Evolutionary conservation across 2,888 invertebrate species (phyloP), one percentile per base, ranked within the genome.

Genomic region (Sinelater perroti): DNA sequence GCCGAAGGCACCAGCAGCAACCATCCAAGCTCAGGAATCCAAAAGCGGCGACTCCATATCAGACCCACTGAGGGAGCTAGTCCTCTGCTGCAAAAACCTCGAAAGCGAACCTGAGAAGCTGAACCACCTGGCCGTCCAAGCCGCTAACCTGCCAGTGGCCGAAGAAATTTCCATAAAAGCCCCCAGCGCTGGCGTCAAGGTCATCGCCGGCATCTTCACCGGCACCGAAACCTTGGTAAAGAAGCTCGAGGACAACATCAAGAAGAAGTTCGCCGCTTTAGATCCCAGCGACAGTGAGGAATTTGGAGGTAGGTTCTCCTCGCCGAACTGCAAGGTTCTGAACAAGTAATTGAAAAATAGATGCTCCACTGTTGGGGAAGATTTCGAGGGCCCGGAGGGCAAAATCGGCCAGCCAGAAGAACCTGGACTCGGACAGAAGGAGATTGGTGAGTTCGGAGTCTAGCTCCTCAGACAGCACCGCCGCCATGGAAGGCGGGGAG

Each of bases 311-410:
- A 36, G 2, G n/a, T 8, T n/a, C n/a, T n/a, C n/a, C n/a, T n/a
- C n/a, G n/a, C n/a, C n/a, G n/a, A n/a, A n/a, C 21, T 2, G 13
- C 13, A 53, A 44, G 10, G 30, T 10, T 26, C 10, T 24, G 10
- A 17, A 24, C 11, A 50, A 14, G 33, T 36, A 11, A 24, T 36
- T 6, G 36, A 11, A 46, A 21, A 67, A 65, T 72, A 83, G 87
- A 86, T 53, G 82, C 82, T 0, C 86, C 87, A n/a, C 76, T 88
- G 26, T 74, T 89, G 59, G 89, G 89, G 0, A 84, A 87, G 50
- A 81, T 88, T 0, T 87, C 88, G 0, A 79, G 89, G 40, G 85
- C 85, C 1, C 80, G 86, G 6, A 77, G 88, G n/a, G 88, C 88
- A 0, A 85, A 87, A 49, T 85, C 87, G 0, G 88, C 88, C 0